A percentile compares a stretch with the other conserved stretches of the same genome.
These are phyloP conservation scores for Leptarthrus brevirostris DNA, from an alignment of 2,888 invertebrate species.

Conservation along the genomic window DNA sequence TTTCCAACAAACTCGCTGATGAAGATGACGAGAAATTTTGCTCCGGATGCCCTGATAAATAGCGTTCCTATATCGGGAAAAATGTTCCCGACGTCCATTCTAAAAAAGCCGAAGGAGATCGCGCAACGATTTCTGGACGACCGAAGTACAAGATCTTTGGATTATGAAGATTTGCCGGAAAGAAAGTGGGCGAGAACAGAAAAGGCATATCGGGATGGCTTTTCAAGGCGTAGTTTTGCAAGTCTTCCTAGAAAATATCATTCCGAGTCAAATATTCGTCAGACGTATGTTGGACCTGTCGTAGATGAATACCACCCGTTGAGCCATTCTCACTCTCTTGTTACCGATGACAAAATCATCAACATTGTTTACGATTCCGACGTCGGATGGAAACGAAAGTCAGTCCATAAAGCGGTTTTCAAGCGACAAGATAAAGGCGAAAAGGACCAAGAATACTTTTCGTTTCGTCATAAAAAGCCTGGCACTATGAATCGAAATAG, in stretches of 20 bases:
- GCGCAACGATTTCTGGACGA: conserved; percentile 64
- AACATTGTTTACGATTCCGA: conserved; percentile 68
- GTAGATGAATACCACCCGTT: conserved; percentile 63
- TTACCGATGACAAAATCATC: conserved; percentile 67
- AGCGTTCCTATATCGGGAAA: conserved; percentile 33
- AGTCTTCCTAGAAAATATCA: conserved; percentile 60
- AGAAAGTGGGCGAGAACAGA: not conserved
- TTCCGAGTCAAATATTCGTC: conserved; percentile 66
- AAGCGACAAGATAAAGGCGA: conserved; percentile 34
- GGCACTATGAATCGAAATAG: conserved; percentile 59
- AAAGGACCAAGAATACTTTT: conserved; percentile 4
- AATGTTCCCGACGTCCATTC: conserved; percentile 32
- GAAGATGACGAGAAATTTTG: conserved; percentile 24
- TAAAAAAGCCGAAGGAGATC: conserved; percentile 55
- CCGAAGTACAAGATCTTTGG: conserved; percentile 64
- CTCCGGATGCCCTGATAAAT: conserved; percentile 55
- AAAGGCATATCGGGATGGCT: not conserved
- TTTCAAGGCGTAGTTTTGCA: not conserved
- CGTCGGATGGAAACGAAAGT: conserved; percentile 66
- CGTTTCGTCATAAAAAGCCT: not conserved
- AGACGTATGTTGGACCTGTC: conserved; percentile 65
- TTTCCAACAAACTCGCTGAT: conserved; percentile 6
- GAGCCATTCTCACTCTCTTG: conserved; percentile 66
- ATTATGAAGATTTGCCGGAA: conserved; percentile 62
- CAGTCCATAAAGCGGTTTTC: conserved; percentile 50